Conservation (phyloP, 2,113 vertebrate species). For the Notechis scutatus region DNA sequence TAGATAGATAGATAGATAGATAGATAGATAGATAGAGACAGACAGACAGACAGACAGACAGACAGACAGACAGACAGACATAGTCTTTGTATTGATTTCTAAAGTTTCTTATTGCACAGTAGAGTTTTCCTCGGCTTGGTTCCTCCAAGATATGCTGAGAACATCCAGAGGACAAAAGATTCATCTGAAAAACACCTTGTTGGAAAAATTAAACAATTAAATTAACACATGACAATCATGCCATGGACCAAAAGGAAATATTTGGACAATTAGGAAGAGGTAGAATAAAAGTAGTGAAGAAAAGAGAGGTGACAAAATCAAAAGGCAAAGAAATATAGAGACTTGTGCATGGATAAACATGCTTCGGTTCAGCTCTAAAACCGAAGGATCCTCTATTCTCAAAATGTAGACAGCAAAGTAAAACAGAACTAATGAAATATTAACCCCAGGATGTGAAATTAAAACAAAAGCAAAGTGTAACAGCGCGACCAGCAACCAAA, state of each 20-base stretch:
- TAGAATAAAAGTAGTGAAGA: background rate
- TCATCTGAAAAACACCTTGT: background rate
- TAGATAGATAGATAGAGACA: too few species aligned
- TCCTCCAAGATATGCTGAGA: background rate
- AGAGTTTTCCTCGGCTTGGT: background rate
- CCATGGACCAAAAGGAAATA: background rate
- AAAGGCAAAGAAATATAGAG: background rate
- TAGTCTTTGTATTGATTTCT: background rate
- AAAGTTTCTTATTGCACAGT: background rate
- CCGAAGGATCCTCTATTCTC: background rate
- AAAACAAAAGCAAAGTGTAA: background rate
- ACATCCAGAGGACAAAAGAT: background rate
- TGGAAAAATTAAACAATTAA: background rate
- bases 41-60: too few species aligned
- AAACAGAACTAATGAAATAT: background rate
- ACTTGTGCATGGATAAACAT: background rate
- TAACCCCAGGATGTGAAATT: background rate
- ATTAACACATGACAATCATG: background rate
- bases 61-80: too few species aligned
- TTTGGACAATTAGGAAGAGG: background rate
- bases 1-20: too few species aligned
- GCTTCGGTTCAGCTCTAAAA: background rate
- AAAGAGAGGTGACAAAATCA: background rate
- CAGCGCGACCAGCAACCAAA: background rate
- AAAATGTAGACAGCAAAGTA: background rate